Evolutionary conservation across 2,888 invertebrate genomes (phyloP), one percentile per base, ranked within the genome.

Genomic region (Glyphotaelius pellucidus): DNA sequence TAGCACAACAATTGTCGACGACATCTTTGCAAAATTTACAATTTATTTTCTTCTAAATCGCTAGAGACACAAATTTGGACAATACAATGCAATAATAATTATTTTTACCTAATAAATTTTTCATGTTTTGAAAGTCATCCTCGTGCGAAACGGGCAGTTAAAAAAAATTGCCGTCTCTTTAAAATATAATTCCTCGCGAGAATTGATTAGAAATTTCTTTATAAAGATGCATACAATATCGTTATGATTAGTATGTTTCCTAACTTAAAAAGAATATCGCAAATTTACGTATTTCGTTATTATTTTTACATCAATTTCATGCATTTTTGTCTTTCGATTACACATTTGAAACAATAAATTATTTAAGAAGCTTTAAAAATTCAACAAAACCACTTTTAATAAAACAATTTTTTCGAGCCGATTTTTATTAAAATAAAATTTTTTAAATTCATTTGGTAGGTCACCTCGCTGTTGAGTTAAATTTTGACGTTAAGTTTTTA

Each of bases 211-310:
- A 88, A 88, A 88, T 88, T 88, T 67, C 5, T 67, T 67, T 88
- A 88, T 47, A 90, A 86, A 90, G 90, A 90, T 80, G n/a, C 47
- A 84, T 90, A 90, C 90, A 85, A 84, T 90, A 42, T 42, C 86
- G 14, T 88, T 88, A 88, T 67, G 15, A 88, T 67, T 88, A 88
- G 52, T 88, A 52, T 91, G 80, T 67, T 79, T 79, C 47, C 87
- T 91, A 92, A 79, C 92, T 92, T 92, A 92, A 91, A 83, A 92
- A 90, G 89, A 92, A 92, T 93, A 93, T 93, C 93, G 93, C 93
- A 92, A 92, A 91, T 80, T 93, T 93, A 93, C 93, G 93, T 93
- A 93, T 93, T 93, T 93, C 93, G 93, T 93, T 47, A 84, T 38
- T 83, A 38, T 42, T n/a, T 88, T 52, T 86, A 52, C 32, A 81